A percentile compares a stretch with the other conserved stretches of the same genome.
Conservation (phyloP, 2,888 invertebrate species). For the Synanthedon myopaeformis region DNA sequence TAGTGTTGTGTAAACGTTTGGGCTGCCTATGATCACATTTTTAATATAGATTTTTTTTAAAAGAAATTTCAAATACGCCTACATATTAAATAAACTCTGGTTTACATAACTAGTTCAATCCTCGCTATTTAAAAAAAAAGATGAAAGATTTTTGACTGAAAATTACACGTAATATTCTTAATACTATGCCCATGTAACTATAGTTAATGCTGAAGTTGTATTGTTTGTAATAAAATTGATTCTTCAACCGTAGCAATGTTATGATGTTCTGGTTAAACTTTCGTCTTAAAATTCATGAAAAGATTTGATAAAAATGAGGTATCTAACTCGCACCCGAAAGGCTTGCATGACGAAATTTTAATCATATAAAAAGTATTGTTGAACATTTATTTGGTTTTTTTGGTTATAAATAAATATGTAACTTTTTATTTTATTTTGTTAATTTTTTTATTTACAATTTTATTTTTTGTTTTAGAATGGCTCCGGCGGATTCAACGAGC, state of each 20-base stretch:
- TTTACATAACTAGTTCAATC: not conserved
- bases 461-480: slow-evolving; percentile 87
- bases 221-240: slow-evolving; percentile 3
- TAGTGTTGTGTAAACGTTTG: not conserved
- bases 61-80: too few species aligned
- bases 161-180: not conserved
- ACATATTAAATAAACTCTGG: too few species aligned
- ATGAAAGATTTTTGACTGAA: not conserved
- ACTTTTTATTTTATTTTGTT: slow-evolving; percentile 34
- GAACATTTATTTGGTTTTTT: slow-evolving; percentile 17
- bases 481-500: slow-evolving; percentile 81
- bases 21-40: not conserved
- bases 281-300: slow-evolving; percentile 12
- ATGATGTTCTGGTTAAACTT: slow-evolving; percentile 11
- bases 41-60: too few species aligned
- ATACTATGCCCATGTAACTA: not conserved
- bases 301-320: not conserved
- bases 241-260: not conserved
- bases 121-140: not conserved
- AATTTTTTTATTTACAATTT: slow-evolving; percentile 41
- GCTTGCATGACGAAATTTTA: not conserved
- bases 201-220: slow-evolving; percentile 5
- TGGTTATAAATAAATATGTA: slow-evolving; percentile 36
- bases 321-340: slow-evolving; percentile 2
- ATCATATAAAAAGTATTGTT: slow-evolving; percentile 9